phyloP scores from a whole-genome alignment of 2,888 invertebrate genomes.

The Caenorhabditis sp. region DNA sequence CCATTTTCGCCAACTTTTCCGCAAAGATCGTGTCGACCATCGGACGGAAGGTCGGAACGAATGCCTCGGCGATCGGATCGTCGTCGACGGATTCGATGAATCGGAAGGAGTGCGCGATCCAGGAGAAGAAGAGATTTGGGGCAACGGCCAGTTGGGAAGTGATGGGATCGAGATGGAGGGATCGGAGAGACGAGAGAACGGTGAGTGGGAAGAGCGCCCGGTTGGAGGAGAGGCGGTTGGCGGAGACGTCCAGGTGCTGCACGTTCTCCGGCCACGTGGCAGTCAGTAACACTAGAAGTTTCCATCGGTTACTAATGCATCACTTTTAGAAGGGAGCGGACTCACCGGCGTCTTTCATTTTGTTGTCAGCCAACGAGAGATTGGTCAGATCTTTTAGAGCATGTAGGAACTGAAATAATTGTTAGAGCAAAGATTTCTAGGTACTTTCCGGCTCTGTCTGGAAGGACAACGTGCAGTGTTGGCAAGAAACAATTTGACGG shows the following conservation, averaged over 20 bases:
- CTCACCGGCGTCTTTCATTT: constrained; percentile 63
- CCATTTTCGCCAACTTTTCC: constrained; percentile 47
- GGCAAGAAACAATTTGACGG: too few relatives aligned
- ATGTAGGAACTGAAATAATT: constrained; percentile 63
- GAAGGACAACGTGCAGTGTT: too few relatives aligned
- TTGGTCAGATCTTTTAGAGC: constrained; percentile 58
- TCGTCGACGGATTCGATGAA: constrained; percentile 62
- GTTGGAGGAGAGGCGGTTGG: constrained; percentile 61
- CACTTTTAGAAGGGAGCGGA: too few relatives aligned
- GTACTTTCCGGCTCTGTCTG: too few relatives aligned
- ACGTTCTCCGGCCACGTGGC: constrained; percentile 69
- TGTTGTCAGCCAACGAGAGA: constrained; percentile 63
- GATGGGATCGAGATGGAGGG: constrained; percentile 22
- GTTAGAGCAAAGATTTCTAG: too few relatives aligned
- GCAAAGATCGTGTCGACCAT: constrained; percentile 52
- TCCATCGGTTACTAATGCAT: background rate
- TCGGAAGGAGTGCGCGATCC: constrained; percentile 71
- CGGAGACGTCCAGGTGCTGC: constrained; percentile 67
- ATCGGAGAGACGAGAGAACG: constrained; percentile 64
- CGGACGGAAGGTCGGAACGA: constrained; percentile 47
- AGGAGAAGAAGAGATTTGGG: constrained; percentile 53
- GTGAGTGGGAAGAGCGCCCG: constrained; percentile 63
- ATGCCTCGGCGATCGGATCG: constrained; percentile 44
- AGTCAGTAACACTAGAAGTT: constrained; percentile 17
- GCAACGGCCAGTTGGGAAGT: constrained; percentile 3